A percentile compares a stretch with the other conserved stretches of the same genome.
Conservation (phyloP, 2,113 vertebrate genomes). For the Xerus inauris region DNA sequence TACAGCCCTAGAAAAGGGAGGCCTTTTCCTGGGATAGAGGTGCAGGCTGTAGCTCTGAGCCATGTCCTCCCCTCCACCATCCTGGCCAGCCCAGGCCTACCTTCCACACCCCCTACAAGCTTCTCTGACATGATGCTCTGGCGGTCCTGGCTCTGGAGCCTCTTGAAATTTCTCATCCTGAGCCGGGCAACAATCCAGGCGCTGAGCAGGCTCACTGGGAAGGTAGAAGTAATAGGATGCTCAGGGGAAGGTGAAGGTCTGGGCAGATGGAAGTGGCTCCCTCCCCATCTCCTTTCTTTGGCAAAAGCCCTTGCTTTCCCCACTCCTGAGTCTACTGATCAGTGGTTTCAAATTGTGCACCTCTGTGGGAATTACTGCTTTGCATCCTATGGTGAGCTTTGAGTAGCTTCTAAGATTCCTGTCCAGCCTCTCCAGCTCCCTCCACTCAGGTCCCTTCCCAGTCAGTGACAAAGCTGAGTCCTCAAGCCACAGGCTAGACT, state of each 20-base stretch:
- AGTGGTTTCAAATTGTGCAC: not conserved
- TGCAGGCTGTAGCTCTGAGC: not conserved
- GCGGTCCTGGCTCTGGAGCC: slow-evolving; percentile 81
- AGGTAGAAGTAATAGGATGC: not conserved
- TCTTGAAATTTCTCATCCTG: slow-evolving; percentile 87
- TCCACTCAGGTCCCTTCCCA: not conserved
- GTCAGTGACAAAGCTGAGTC: not conserved
- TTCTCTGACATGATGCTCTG: slow-evolving; percentile 76
- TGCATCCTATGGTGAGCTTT: not conserved
- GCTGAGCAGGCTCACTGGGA: slow-evolving; percentile 89
- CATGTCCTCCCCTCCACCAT: not conserved
- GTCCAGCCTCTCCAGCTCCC: not conserved
- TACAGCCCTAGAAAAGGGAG: not conserved
- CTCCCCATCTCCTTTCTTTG: not conserved
- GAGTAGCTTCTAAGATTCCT: not conserved
- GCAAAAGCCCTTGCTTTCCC: not conserved
- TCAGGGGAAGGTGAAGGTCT: not conserved
- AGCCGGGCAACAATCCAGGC: slow-evolving; percentile 86
- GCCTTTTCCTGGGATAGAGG: not conserved
- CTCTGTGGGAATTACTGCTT: not conserved
- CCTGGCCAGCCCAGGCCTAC: slow-evolving; percentile 60
- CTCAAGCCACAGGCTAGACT: not conserved
- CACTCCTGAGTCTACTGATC: not conserved
- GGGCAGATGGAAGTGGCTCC: not conserved
- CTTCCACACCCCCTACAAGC: slow-evolving; percentile 80